Evolutionary conservation across 2,113 vertebrate genomes (phyloP).

Genomic region (Oxygymnocypris stewartii): DNA sequence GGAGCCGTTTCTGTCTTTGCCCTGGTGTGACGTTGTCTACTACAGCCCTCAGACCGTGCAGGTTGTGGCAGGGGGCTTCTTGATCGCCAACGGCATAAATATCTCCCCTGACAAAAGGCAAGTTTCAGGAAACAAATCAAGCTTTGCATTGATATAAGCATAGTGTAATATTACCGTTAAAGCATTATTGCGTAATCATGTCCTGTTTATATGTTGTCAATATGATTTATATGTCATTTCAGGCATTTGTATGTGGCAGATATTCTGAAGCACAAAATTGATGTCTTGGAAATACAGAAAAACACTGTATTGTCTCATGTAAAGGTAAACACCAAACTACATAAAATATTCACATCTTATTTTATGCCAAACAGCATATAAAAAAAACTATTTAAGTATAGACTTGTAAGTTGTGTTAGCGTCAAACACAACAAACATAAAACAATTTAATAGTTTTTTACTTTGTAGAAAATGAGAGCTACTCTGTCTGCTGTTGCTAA

Average conservation of each 20-base stretch:
- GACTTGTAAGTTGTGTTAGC: background rate
- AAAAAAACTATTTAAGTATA: background rate
- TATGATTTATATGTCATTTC: background rate
- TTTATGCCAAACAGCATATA: background rate
- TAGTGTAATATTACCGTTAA: background rate
- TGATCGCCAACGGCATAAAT: constrained; percentile 86
- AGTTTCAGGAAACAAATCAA: constrained; percentile 49
- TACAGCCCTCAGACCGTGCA: constrained; percentile 87
- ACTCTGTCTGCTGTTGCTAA: background rate
- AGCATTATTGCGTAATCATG: background rate
- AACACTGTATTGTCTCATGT: constrained; percentile 76
- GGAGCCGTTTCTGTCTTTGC: constrained; percentile 73
- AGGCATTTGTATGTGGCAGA: constrained; percentile 88
- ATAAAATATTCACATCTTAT: background rate
- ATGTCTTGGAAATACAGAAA: constrained; percentile 80
- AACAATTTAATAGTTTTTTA: background rate
- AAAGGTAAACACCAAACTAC: constrained; percentile 78
- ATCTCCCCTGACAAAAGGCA: constrained; percentile 84
- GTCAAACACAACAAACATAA: background rate
- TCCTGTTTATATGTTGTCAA: background rate
- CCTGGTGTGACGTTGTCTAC: constrained; percentile 84
- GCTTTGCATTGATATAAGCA: background rate
- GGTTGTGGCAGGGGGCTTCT: constrained; percentile 82
- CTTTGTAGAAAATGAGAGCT: too few species aligned
- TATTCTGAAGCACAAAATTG: constrained; percentile 68